Evolutionary conservation across 2,113 vertebrate species (phyloP), one percentile per base, ranked within the genome.

Genomic region (Proteles cristata): DNA sequence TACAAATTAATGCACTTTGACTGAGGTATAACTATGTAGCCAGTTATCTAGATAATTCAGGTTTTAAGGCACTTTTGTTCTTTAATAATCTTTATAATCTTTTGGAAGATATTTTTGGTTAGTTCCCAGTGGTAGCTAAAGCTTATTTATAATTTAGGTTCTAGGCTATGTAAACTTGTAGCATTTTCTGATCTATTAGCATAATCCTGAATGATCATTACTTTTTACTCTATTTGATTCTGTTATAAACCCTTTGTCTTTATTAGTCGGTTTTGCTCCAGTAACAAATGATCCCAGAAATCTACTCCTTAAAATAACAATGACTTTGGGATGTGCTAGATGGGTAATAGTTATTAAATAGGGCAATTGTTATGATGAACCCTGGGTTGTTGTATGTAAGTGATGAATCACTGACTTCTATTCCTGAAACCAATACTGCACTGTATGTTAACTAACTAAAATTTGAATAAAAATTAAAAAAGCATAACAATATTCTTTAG

Each of bases 241-340:
- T 84, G 15, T 94, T 90, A 90, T 50, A 66, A 5, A 58, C 4
- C 17, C 3, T 77, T 65, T 50, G 23, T 11, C 33, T 90, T 85
- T 84, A 65, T 80, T 68, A 86, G 50, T 81, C 33, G 69, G 35
- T 11, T 94, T 89, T 86, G 84, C 50, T 77, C 90, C 35, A 65
- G 17, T 63, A 96, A 82, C 55, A 77, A 94, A 87, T 82, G 31
- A 83, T 33, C 26, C 71, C 53, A n/a, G 33, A 93, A 90, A 58
- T 94, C 1, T 90, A 35, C 76, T 86, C 55, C 25, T 69, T 96
- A 96, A 85, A 88, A 84, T 71, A 88, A 79, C 21, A 88, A 39
- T 48, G 33, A 61, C 58, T 61, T 61, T 25, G 58, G 21, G 21
- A 61, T 61, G 58, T 21, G 58, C 21, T 61, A 61, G 58, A 61